Evolutionary conservation across 2,113 vertebrate species (phyloP), one percentile per base, ranked within the genome.

Genomic region (Etheostoma spectabile): DNA sequence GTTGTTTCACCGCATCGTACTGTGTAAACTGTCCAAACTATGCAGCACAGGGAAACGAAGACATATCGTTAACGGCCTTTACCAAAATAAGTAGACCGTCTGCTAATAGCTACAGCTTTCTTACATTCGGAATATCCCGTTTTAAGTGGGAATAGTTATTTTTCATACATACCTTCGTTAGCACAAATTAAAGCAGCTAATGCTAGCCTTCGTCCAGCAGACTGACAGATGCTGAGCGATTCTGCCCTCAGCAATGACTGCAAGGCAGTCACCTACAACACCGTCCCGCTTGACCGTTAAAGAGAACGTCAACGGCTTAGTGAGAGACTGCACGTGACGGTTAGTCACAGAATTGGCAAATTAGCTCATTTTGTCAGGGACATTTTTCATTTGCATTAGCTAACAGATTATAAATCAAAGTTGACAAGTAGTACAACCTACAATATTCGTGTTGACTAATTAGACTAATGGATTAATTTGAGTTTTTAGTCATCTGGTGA

Each of bases 11-110:
- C 59, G 75, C 49, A 77, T 21, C 77, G 67, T 16, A 22, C 30
- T 81, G 72, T 53, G 60, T 69, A 59, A 5, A 67, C 87, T 88
- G 88, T 91, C 85, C 83, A 86, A 72, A 73, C 75, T 82, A 72
- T 67, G 27, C 15, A 51, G 35, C 55, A 52, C 22, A 77, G 13
- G 78, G 14, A 82, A 59, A 42, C 35, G 11, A 56, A 30, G 11
- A 42, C 57, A 56, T 8, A 21, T 33, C 45, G 19, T n/a, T 33
- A 38, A 38, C 24, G 5, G 11, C n/a, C 12, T 27, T 46, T 24
- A 22, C 0, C 1, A 2, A 63, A 56, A 48, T 16, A 56, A 57
- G 1, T 4, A n/a, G 5, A 22, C 1, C 1, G 1, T 10, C 7
- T 3, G 0, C 13, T 16, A 21, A 12, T 0, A 12, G 15, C 11